These are phyloP conservation scores for Hemibagrus guttatus DNA, from an alignment of 2,797 vertebrate species.

Conservation along the genomic window DNA sequence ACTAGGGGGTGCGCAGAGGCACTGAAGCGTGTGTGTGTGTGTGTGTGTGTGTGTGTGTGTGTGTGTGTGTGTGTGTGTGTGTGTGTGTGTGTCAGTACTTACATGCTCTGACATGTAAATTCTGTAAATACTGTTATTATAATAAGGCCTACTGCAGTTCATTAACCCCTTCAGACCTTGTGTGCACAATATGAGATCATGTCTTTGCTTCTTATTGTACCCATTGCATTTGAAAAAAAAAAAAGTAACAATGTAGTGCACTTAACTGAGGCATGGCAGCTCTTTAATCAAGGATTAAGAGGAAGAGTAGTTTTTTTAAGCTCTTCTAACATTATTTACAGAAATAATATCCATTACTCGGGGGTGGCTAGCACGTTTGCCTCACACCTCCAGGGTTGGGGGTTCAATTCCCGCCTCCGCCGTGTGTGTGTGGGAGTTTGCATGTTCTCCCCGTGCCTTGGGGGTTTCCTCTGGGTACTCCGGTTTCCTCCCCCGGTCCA, in stretches of 20 bases:
- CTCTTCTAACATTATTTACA: neutral
- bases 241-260: conserved; percentile 8
- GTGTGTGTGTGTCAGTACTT: neutral
- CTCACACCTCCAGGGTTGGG: too few relatives aligned
- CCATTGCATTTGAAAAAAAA: neutral
- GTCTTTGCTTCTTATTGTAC: neutral
- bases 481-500: too few relatives aligned
- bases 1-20: conserved; percentile 65
- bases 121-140: neutral
- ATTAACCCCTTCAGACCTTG: neutral
- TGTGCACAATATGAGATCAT: neutral
- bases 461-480: too few relatives aligned
- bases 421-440: too few relatives aligned
- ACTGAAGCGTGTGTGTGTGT: conserved; percentile 9
- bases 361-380: too few relatives aligned
- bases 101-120: neutral
- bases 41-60: neutral
- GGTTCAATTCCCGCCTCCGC: too few relatives aligned
- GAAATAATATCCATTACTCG: neutral
- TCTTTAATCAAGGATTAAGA: neutral
- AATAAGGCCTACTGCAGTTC: neutral
- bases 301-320: neutral
- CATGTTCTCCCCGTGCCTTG: too few relatives aligned
- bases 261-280: neutral
- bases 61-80: neutral